Evolutionary conservation across 2,888 invertebrate genomes (phyloP).

Genomic region (Toxonevra muliebris): DNA sequence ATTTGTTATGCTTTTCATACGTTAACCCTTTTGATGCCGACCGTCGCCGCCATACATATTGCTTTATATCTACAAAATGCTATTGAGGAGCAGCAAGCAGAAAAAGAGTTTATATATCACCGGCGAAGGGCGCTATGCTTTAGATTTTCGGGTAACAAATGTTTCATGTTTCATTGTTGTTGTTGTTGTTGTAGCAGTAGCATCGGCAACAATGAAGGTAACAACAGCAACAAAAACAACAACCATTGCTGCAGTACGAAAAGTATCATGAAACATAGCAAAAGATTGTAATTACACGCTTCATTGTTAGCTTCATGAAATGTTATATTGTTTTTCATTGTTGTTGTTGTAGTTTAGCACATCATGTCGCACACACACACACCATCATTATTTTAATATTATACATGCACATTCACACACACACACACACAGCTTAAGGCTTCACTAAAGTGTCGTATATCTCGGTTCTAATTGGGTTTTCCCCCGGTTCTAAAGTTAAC

Average conservation of each 20-base stretch:
- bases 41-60: background rate
- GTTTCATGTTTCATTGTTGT: slow-evolving; percentile 29
- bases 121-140: slow-evolving; percentile 13
- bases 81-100: slow-evolving; percentile 20
- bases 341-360: slow-evolving; percentile 22
- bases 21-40: slow-evolving; percentile 46
- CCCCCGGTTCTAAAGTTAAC: slow-evolving; percentile 43
- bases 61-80: too few species aligned
- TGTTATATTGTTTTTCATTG: slow-evolving; percentile 20
- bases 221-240: slow-evolving; percentile 1
- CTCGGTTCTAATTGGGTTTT: slow-evolving; percentile 58
- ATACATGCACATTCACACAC: background rate
- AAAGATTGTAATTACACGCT: slow-evolving; percentile 65
- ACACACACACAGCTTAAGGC: slow-evolving; percentile 38
- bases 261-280: slow-evolving; percentile 40
- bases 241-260: background rate
- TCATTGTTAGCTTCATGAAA: slow-evolving; percentile 56
- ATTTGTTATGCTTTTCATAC: slow-evolving; percentile 33
- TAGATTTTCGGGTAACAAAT: slow-evolving; percentile 42
- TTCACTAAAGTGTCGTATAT: slow-evolving; percentile 58
- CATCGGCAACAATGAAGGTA: background rate
- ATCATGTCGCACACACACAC: slow-evolving; percentile 9
- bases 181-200: slow-evolving; percentile 2
- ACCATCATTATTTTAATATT: background rate
- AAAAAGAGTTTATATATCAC: slow-evolving; percentile 17